Percentiles rank a stretch among this genome's conserved stretches.
phyloP scores from a whole-genome alignment of 2,888 invertebrate genomes.

The Cryptocephalus primarius region DNA sequence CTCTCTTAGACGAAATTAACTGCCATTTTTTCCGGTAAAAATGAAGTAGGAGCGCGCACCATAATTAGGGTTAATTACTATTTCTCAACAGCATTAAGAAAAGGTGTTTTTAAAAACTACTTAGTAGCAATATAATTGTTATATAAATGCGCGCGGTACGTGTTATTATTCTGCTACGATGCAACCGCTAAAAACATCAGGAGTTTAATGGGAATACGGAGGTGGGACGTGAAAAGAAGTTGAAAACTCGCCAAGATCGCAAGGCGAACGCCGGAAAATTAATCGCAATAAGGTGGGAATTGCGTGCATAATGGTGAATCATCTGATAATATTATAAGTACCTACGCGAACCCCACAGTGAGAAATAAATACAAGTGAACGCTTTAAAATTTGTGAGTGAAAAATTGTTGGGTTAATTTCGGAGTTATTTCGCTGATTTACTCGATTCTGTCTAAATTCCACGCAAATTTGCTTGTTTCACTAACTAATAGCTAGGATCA shows the following conservation, averaged over 20 bases:
- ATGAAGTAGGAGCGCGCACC: conserved; percentile 6
- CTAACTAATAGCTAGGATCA: too few relatives aligned
- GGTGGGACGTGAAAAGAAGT: neutral
- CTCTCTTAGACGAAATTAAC: conserved; percentile 7
- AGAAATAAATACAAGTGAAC: too few relatives aligned
- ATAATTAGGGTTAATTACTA: conserved; percentile 17
- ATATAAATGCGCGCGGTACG: conserved; percentile 11
- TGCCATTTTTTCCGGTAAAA: conserved; percentile 17
- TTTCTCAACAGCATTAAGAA: conserved; percentile 12
- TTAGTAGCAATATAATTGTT: conserved; percentile 16
- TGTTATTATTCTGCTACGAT: conserved; percentile 6
- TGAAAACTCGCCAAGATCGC: neutral
- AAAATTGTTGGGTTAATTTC: too few relatives aligned
- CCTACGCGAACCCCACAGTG: too few relatives aligned
- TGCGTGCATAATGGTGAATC: too few relatives aligned
- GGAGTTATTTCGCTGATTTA: too few relatives aligned
- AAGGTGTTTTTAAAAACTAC: conserved; percentile 23
- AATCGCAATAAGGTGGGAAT: too few relatives aligned
- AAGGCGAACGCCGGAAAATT: too few relatives aligned
- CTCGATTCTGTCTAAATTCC: too few relatives aligned
- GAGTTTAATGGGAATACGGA: neutral
- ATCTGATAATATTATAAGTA: too few relatives aligned
- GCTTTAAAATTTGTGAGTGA: too few relatives aligned
- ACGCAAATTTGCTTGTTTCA: too few relatives aligned
- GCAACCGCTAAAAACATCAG: conserved; percentile 3